Conservation (phyloP, 2,888 invertebrate species). For the Pammene aurita region DNA sequence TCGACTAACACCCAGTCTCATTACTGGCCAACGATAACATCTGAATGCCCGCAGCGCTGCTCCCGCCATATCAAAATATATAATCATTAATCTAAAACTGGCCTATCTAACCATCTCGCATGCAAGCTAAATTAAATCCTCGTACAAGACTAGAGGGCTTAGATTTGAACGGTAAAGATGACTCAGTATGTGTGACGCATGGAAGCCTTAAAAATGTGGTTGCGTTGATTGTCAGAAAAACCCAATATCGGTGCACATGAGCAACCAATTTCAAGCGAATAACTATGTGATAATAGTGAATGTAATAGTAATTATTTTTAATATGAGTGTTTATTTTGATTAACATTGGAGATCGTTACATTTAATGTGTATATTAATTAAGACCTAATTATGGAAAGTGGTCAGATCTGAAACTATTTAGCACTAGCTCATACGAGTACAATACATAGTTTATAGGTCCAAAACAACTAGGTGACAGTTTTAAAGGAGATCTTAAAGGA, state of each 20-base stretch:
- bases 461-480: too few species aligned
- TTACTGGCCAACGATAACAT: constrained; percentile 71
- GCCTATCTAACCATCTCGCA: constrained; percentile 44
- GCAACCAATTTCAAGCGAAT: constrained; percentile 41
- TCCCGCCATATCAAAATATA: constrained; percentile 61
- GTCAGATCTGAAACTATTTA: too few species aligned
- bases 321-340: neutral
- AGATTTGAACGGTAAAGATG: neutral
- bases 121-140: constrained; percentile 44
- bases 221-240: constrained; percentile 49
- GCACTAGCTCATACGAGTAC: too few species aligned
- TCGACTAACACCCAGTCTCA: constrained; percentile 71
- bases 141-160: constrained; percentile 23
- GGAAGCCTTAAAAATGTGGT: constrained; percentile 46
- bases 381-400: too few species aligned
- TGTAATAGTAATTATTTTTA: constrained; percentile 6
- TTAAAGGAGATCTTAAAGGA: too few species aligned
- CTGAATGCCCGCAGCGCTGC: constrained; percentile 63
- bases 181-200: constrained; percentile 23
- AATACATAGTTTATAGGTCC: too few species aligned
- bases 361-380: too few species aligned
- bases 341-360: neutral
- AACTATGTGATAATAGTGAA: constrained; percentile 17
- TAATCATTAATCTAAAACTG: constrained; percentile 54
- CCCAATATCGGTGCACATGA: constrained; percentile 49